Evolutionary conservation across 2,888 invertebrate genomes (phyloP).

Genomic region (Plutella xylostella): DNA sequence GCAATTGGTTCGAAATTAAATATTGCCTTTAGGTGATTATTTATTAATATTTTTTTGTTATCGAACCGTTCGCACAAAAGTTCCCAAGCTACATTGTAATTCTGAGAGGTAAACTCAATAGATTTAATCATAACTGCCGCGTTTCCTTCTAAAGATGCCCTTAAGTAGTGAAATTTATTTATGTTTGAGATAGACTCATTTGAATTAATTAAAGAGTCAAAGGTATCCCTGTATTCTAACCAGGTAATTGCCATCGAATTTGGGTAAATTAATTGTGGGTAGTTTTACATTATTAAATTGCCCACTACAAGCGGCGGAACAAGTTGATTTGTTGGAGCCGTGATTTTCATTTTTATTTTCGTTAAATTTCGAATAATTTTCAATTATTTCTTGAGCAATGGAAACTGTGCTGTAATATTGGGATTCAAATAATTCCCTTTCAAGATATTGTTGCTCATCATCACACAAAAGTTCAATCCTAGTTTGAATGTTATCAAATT

Average conservation of each 20-base stretch:
- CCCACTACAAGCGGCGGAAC: too few species aligned
- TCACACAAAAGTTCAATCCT: too few species aligned
- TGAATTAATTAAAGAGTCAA: not conserved
- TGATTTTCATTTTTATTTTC: too few species aligned
- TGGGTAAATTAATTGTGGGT: not conserved
- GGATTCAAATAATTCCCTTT: too few species aligned
- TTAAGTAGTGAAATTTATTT: slow-evolving; percentile 19
- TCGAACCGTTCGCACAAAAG: slow-evolving; percentile 14
- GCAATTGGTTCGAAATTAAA: not conserved
- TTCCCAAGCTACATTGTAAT: slow-evolving; percentile 14
- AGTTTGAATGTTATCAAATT: too few species aligned
- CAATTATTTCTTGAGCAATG: too few species aligned
- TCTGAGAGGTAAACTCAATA: slow-evolving; percentile 15
- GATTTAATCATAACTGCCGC: slow-evolving; percentile 19
- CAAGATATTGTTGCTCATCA: too few species aligned
- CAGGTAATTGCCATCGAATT: not conserved
- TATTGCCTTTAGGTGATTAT: slow-evolving; percentile 16
- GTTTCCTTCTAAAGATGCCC: slow-evolving; percentile 19
- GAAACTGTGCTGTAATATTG: too few species aligned
- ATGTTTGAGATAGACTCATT: slow-evolving; percentile 17
- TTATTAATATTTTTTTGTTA: slow-evolving; percentile 15
- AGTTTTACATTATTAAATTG: too few species aligned
- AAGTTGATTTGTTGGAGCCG: too few species aligned
- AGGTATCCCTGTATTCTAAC: not conserved
- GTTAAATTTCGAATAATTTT: too few species aligned